phyloP scores from a whole-genome alignment of 2,797 vertebrate species.

The Salmo trutta region DNA sequence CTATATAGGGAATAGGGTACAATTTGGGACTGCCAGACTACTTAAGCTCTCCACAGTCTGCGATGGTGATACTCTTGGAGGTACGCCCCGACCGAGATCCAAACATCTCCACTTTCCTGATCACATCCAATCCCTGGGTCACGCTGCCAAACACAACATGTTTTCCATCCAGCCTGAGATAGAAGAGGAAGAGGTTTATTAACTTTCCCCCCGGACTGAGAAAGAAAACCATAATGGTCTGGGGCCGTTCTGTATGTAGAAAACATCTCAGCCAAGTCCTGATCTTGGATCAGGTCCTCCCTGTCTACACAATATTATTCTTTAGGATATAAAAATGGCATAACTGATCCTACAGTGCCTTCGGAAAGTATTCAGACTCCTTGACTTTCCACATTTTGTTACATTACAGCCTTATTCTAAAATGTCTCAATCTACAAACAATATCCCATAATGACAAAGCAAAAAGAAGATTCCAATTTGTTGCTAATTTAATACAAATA shows the following conservation, averaged over 20 bases:
- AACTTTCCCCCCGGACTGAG: slow-evolving; percentile 15
- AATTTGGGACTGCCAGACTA: slow-evolving; percentile 54
- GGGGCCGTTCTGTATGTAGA: too few relatives aligned
- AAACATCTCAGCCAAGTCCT: too few relatives aligned
- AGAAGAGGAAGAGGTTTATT: slow-evolving; percentile 36
- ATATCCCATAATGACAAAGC: too few relatives aligned
- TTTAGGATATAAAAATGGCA: too few relatives aligned
- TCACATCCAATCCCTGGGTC: slow-evolving; percentile 88
- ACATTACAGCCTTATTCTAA: too few relatives aligned
- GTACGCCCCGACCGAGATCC: slow-evolving; percentile 87
- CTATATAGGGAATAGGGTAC: background rate
- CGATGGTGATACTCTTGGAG: slow-evolving; percentile 86
- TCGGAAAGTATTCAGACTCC: too few relatives aligned
- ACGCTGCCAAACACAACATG: slow-evolving; percentile 94
- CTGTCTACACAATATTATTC: too few relatives aligned
- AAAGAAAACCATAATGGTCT: background rate
- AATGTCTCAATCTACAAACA: too few relatives aligned
- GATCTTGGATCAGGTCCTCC: too few relatives aligned
- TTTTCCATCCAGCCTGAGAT: slow-evolving; percentile 86
- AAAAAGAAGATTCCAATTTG: rapidly evolving
- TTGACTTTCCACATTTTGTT: too few relatives aligned
- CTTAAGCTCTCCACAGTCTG: slow-evolving; percentile 89
- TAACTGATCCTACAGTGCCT: too few relatives aligned
- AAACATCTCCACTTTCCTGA: slow-evolving; percentile 86
- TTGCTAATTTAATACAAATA: too few relatives aligned